These are phyloP conservation scores for Rutilus rutilus DNA, from an alignment of 2,113 vertebrate genomes.

Conservation along the genomic window DNA sequence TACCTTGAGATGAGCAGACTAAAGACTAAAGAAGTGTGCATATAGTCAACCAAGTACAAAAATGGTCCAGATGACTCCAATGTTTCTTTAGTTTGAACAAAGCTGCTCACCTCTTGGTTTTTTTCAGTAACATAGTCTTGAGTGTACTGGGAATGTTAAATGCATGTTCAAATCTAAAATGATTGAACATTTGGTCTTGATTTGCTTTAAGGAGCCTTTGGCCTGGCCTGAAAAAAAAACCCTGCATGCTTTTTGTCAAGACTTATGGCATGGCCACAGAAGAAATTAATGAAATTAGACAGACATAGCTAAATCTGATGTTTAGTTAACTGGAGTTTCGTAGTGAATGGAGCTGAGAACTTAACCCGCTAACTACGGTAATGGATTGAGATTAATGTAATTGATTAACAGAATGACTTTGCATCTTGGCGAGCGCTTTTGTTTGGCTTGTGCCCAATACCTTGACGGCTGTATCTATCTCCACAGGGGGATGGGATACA, in stretches of 20 bases:
- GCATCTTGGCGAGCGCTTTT: constrained; percentile 74
- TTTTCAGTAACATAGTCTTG: constrained; percentile 16
- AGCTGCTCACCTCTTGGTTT: constrained; percentile 32
- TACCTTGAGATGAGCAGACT: constrained; percentile 29
- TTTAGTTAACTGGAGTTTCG: constrained; percentile 10
- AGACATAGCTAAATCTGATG: neutral
- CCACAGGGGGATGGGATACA: constrained; percentile 98
- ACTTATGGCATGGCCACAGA: constrained; percentile 41
- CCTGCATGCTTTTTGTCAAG: constrained; percentile 43
- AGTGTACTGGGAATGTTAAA: constrained; percentile 24
- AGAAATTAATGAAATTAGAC: constrained; percentile 11
- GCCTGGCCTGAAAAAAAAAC: constrained; percentile 7
- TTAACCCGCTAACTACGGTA: constrained; percentile 78
- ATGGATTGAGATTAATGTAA: constrained; percentile 69
- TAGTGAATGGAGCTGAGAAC: constrained; percentile 57
- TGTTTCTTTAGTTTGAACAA: constrained; percentile 27
- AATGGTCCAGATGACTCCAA: neutral
- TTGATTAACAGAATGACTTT: constrained; percentile 62
- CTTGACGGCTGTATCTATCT: constrained; percentile 95
- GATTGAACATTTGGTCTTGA: constrained; percentile 18
- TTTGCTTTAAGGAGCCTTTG: constrained; percentile 18
- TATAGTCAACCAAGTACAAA: neutral
- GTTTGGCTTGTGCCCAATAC: constrained; percentile 77
- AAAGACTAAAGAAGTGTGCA: neutral
- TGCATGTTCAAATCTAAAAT: constrained; percentile 44